phyloP scores from a whole-genome alignment of 2,888 invertebrate species.

The Nesidiocoris tenuis region DNA sequence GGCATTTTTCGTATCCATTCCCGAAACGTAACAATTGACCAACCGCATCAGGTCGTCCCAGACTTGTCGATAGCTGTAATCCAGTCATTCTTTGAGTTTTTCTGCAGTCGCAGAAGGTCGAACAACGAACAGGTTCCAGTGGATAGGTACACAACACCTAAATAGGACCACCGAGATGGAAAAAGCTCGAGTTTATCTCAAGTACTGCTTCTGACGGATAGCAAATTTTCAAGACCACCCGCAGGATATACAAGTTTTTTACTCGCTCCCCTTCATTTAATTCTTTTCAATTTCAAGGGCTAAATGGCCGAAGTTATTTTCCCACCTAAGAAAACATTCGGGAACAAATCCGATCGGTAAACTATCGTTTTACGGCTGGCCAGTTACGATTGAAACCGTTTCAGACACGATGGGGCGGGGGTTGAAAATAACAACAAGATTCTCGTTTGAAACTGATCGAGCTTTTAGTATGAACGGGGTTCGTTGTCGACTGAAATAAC shows the following conservation, averaged over 20 bases:
- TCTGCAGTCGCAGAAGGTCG: too few species aligned
- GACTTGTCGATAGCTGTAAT: too few species aligned
- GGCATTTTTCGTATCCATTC: too few species aligned
- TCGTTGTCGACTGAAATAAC: slow-evolving; percentile 27
- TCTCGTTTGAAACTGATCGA: not conserved
- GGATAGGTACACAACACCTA: too few species aligned
- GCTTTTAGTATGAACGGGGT: not conserved
- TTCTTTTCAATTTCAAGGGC: not conserved
- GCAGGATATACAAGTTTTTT: too few species aligned
- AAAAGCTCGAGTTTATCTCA: slow-evolving; percentile 1
- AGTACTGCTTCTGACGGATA: not conserved
- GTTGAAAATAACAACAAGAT: slow-evolving; percentile 12
- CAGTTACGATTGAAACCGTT: slow-evolving; percentile 5
- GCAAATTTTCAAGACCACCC: not conserved
- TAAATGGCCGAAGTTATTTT: slow-evolving; percentile 10
- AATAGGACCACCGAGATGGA: not conserved
- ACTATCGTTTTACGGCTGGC: slow-evolving; percentile 16
- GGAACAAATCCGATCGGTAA: slow-evolving; percentile 16
- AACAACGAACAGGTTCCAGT: too few species aligned
- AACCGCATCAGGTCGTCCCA: too few species aligned
- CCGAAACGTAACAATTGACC: too few species aligned
- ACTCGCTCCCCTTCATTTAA: not conserved
- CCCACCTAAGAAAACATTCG: slow-evolving; percentile 36
- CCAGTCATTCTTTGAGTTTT: too few species aligned
- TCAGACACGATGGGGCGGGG: not conserved